Evolutionary conservation across 1,140 invertebrate species (phyloP).

Genomic region (Dreissena polymorpha): DNA sequence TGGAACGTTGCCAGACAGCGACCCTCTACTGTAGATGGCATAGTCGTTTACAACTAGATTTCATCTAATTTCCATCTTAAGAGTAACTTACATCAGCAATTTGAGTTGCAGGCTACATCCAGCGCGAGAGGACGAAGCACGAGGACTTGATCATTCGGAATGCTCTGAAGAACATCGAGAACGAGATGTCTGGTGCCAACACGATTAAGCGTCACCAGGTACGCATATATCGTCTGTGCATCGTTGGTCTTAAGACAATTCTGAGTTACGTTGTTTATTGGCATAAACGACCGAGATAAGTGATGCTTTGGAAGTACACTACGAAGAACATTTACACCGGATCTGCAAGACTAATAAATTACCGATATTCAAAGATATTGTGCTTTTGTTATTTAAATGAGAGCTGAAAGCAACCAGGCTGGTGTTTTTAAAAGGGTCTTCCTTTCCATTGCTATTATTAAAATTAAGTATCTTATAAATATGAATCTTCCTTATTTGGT

Average conservation of each 20-base stretch:
- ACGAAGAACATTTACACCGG: too few species aligned
- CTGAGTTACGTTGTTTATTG: not conserved
- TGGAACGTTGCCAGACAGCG: too few species aligned
- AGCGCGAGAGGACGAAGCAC: constrained; percentile 55
- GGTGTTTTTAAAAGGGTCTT: not conserved
- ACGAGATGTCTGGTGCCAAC: constrained; percentile 44
- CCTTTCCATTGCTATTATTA: not conserved
- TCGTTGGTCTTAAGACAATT: not conserved
- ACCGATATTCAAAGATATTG: too few species aligned
- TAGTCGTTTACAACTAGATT: too few species aligned
- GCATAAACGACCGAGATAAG: not conserved
- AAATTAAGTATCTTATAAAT: not conserved
- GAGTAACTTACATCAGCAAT: too few species aligned
- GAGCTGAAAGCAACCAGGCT: too few species aligned
- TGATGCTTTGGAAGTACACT: too few species aligned
- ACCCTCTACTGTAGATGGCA: too few species aligned
- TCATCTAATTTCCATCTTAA: too few species aligned
- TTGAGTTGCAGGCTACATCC: constrained; percentile 28
- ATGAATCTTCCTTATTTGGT: not conserved
- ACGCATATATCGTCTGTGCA: not conserved
- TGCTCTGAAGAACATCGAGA: constrained; percentile 52
- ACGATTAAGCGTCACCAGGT: constrained; percentile 43
- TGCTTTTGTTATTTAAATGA: too few species aligned
- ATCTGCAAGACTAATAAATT: too few species aligned
- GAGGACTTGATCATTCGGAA: constrained; percentile 61